A percentile compares a stretch with the other conserved stretches of the same genome.
These are phyloP conservation scores for Sminthurides aquaticus DNA, from an alignment of 2,888 invertebrate species.

Conservation along the genomic window DNA sequence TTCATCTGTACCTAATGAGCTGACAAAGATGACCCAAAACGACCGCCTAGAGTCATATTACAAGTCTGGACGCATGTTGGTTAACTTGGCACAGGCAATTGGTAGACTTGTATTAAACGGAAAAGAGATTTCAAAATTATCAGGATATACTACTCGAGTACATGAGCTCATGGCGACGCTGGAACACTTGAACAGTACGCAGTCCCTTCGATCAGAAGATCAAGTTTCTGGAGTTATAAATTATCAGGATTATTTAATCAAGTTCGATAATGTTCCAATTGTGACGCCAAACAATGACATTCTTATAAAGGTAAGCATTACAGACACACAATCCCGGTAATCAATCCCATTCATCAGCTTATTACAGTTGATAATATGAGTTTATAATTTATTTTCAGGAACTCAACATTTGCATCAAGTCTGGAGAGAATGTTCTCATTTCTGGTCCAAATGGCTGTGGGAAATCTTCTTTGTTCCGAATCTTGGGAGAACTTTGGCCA, in stretches of 20 bases:
- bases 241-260: conserved; percentile 70
- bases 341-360: not conserved
- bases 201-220: conserved; percentile 37
- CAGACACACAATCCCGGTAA: not conserved
- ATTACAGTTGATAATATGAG: too few relatives aligned
- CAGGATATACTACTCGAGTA: conserved; percentile 89
- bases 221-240: conserved; percentile 12
- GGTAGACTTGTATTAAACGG: conserved; percentile 91
- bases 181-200: conserved; percentile 64
- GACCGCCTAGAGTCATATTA: conserved; percentile 86
- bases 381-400: conserved; percentile 26
- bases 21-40: conserved; percentile 61
- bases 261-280: conserved; percentile 86
- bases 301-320: conserved; percentile 59
- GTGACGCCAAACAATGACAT: conserved; percentile 97
- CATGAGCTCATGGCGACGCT: conserved; percentile 80
- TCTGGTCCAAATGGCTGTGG: conserved; percentile 99
- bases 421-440: conserved; percentile 93
- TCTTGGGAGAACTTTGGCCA: conserved; percentile 96
- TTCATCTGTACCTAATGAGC: conserved; percentile 58
- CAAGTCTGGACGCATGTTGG: conserved; percentile 90
- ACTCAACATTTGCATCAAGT: conserved; percentile 73
- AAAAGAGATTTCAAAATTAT: conserved; percentile 83
- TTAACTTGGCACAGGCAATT: conserved; percentile 94
- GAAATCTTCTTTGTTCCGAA: conserved; percentile 91